Evolutionary conservation across 2,797 vertebrate species (phyloP).

Genomic region (Phrynocephalus forsythii): DNA sequence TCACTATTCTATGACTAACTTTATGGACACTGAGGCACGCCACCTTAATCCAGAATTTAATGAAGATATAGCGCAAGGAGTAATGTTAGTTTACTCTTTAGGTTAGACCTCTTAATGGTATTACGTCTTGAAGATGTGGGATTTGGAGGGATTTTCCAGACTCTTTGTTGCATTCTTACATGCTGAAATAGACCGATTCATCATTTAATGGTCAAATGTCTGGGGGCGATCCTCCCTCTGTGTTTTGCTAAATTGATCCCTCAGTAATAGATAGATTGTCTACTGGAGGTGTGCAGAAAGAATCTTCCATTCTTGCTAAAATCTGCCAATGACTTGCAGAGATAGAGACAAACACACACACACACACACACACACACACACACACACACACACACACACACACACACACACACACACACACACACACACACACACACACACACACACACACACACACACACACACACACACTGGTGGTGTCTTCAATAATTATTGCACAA

Average conservation of each 20-base stretch:
- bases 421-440: too few species aligned
- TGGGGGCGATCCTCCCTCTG: background rate
- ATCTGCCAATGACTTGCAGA: background rate
- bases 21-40: too few species aligned
- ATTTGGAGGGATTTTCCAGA: background rate
- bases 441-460: too few species aligned
- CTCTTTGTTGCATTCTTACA: too few species aligned
- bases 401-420: too few species aligned
- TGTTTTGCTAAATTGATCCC: background rate
- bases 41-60: background rate
- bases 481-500: too few species aligned
- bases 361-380: too few species aligned
- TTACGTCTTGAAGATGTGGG: background rate
- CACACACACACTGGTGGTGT: too few species aligned
- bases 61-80: background rate
- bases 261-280: background rate
- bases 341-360: too few species aligned
- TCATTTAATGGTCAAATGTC: background rate
- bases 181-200: background rate
- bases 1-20: too few species aligned
- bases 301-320: background rate
- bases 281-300: background rate
- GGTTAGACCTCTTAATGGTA: background rate
- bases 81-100: background rate
- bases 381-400: too few species aligned